Evolutionary conservation across 2,888 invertebrate genomes (phyloP), one percentile per base, ranked within the genome.

Genomic region (Pyrgus malvae): DNA sequence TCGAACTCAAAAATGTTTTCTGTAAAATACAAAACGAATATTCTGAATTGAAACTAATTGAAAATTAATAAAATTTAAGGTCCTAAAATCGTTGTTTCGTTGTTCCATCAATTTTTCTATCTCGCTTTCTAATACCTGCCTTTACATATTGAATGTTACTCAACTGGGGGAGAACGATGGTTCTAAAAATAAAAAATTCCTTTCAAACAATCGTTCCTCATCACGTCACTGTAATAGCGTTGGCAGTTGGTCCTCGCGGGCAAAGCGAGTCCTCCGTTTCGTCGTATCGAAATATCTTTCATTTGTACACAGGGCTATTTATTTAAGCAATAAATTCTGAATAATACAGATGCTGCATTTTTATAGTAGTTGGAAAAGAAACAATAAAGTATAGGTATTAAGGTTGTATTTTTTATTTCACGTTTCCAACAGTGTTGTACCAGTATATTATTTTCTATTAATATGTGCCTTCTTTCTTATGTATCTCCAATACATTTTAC

Each of bases 151-250:
- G 55, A 60, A 56, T 45, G 55, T 57, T 57, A 41, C 56, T 48
- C 55, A 53, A 60, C 49, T 55, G 35, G 48, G 56, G 16, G 46
- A 31, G 53, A 46, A 41, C 55, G 55, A 35, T 41, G 46, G 40
- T 46, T 17, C 40, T 31, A 31, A 17, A 27, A 62, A 67, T 59
- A 63, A 65, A 63, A 64, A 62, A 55, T 56, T 60, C 60, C 59
- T 68, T 65, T 64, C 60, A 61, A 65, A 62, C 62, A 66, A 68
- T 69, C 62, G 65, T 64, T 63, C 37, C 57, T 45, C 61, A 58
- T 66, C 65, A 63, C 55, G 50, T 48, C 59, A 37, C 57, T 48
- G 62, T 64, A 65, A 68, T 64, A 42, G 61, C 33, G 54, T 48
- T 35, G 35, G 56, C 53, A 42, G 61, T 62, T n/a, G n/a, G n/a